Percentiles rank a stretch among this genome's conserved stretches.
Evolutionary conservation across 2,888 invertebrate genomes (phyloP).

Genomic region (Andrena hattorfiana): DNA sequence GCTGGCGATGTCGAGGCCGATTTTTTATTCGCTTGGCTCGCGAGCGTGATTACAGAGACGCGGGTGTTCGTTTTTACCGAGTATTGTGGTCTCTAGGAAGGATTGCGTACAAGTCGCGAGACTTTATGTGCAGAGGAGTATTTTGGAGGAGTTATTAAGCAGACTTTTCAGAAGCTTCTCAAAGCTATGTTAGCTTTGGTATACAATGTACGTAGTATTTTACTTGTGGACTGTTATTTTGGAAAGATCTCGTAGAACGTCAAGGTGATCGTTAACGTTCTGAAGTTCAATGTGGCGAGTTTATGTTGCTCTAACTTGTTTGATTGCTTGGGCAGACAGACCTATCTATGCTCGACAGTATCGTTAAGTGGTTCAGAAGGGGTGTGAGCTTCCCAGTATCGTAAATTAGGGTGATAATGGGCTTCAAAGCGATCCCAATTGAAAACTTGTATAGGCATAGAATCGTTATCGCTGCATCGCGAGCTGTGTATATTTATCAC

Average conservation of each 20-base stretch:
- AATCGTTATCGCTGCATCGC: background rate
- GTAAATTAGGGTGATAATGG: background rate
- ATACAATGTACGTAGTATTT: background rate
- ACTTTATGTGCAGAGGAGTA: background rate
- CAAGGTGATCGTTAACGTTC: background rate
- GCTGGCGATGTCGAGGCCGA: conserved; percentile 28
- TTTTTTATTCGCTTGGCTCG: conserved; percentile 19
- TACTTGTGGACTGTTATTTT: background rate
- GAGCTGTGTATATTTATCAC: background rate
- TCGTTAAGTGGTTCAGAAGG: background rate
- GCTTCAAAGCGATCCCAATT: background rate
- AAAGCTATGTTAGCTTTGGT: too few species aligned
- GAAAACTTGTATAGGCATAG: background rate
- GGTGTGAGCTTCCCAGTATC: background rate
- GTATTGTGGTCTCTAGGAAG: conserved; percentile 13
- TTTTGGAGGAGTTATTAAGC: background rate
- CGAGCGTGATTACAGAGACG: conserved; percentile 10
- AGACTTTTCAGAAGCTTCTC: background rate
- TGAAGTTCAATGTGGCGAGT: background rate
- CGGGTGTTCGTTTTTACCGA: background rate
- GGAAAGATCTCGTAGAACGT: too few species aligned
- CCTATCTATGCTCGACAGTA: background rate
- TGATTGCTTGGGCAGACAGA: background rate
- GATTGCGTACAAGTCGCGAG: background rate
- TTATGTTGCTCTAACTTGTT: background rate